Evolutionary conservation across 2,797 vertebrate species (phyloP).

Genomic region (Thunnus albacares): DNA sequence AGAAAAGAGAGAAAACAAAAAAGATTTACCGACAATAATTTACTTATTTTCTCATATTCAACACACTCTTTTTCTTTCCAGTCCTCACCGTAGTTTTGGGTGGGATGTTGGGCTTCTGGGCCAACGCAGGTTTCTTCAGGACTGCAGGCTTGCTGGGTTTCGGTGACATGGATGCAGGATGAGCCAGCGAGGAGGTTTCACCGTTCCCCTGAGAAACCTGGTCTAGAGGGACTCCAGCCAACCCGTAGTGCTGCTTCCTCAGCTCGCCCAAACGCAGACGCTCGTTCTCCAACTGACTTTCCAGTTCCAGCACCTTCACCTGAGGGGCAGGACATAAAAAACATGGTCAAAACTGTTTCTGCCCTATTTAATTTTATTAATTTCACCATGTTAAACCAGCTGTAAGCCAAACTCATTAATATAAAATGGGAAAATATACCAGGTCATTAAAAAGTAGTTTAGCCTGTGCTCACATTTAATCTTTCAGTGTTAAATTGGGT

Average conservation of each 20-base stretch:
- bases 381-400: background rate
- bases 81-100: slow-evolving; percentile 81
- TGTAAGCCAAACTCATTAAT: background rate
- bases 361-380: background rate
- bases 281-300: slow-evolving; percentile 91
- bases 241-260: slow-evolving; percentile 93
- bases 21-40: background rate
- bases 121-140: slow-evolving; percentile 90
- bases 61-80: background rate
- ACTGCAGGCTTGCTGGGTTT: slow-evolving; percentile 81
- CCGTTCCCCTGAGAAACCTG: slow-evolving; percentile 74
- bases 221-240: slow-evolving; percentile 86
- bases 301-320: slow-evolving; percentile 97
- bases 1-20: slow-evolving; percentile 24
- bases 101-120: slow-evolving; percentile 90
- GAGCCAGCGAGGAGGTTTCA: slow-evolving; percentile 25
- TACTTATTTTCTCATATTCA: background rate
- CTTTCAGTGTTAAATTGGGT: background rate
- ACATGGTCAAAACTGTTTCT: background rate
- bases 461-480: background rate
- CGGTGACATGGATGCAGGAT: slow-evolving; percentile 72
- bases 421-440: background rate
- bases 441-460: background rate
- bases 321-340: slow-evolving; percentile 60
- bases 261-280: slow-evolving; percentile 93